These are phyloP conservation scores for Drosophila limbata DNA, from an alignment of 2,888 invertebrate genomes.

Conservation along the genomic window DNA sequence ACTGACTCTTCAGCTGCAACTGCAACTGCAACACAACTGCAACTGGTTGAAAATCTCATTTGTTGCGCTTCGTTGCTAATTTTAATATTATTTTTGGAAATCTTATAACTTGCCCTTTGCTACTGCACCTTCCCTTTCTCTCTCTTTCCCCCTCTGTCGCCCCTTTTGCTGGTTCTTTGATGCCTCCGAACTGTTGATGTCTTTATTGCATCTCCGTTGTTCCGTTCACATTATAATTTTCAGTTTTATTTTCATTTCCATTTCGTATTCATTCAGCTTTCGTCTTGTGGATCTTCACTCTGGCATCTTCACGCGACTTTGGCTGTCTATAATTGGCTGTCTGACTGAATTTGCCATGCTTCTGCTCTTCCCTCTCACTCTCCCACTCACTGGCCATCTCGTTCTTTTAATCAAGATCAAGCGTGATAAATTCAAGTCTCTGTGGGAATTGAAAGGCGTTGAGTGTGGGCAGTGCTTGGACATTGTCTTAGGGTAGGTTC, in stretches of 20 bases:
- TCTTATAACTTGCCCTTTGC: constrained; percentile 68
- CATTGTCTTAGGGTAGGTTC: constrained; percentile 22
- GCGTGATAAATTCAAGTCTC: constrained; percentile 64
- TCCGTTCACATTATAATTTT: constrained; percentile 72
- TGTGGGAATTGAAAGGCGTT: constrained; percentile 56
- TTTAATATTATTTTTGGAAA: constrained; percentile 82
- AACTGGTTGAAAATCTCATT: constrained; percentile 66
- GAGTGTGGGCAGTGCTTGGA: constrained; percentile 42
- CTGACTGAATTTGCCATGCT: constrained; percentile 60
- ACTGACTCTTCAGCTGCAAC: constrained; percentile 17
- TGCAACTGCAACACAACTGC: constrained; percentile 38
- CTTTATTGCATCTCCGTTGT: constrained; percentile 66
- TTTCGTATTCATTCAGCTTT: constrained; percentile 60
- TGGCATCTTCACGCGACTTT: constrained; percentile 75
- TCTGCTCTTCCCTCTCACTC: constrained; percentile 10
- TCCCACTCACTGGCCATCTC: neutral
- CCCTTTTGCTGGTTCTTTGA: constrained; percentile 51
- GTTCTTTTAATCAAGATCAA: constrained; percentile 70
- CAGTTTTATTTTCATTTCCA: constrained; percentile 69
- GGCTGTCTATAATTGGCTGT: constrained; percentile 76
- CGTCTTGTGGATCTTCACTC: constrained; percentile 56
- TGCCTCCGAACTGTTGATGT: constrained; percentile 79
- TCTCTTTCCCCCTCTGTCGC: neutral
- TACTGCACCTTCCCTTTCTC: constrained; percentile 12
- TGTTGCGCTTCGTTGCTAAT: constrained; percentile 79